These are phyloP conservation scores for Mythimna impura DNA, from an alignment of 2,888 invertebrate genomes.

Conservation along the genomic window DNA sequence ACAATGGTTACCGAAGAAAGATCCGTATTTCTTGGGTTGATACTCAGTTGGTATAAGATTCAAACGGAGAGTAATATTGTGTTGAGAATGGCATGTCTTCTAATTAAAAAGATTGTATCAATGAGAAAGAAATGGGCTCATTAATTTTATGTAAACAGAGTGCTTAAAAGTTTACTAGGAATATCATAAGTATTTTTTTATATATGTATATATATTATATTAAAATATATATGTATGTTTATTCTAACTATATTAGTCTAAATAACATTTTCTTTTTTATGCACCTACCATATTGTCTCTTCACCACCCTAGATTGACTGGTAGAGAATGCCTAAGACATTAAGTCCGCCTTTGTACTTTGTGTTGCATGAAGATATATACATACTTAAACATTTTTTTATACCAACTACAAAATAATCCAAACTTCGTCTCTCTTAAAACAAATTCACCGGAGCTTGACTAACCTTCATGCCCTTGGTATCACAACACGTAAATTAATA, in stretches of 20 bases:
- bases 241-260: too few species aligned
- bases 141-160: conserved; percentile 46
- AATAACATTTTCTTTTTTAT: too few species aligned
- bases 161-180: conserved; percentile 36
- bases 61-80: conserved; percentile 32
- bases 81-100: conserved; percentile 40
- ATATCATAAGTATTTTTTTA: not conserved
- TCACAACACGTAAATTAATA: conserved; percentile 86
- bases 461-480: conserved; percentile 66
- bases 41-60: conserved; percentile 33
- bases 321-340: too few species aligned
- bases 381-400: not conserved
- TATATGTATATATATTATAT: too few species aligned
- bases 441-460: conserved; percentile 23
- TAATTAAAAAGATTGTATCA: conserved; percentile 59
- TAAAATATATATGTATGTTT: too few species aligned
- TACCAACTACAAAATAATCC: not conserved
- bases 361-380: too few species aligned
- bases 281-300: too few species aligned
- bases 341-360: too few species aligned
- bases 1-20: conserved; percentile 55
- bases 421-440: conserved; percentile 2
- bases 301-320: too few species aligned
- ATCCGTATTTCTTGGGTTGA: conserved; percentile 42
- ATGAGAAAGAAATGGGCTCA: conserved; percentile 42